These are phyloP conservation scores for Amniataba percoides DNA, from an alignment of 2,797 vertebrate genomes.

Conservation along the genomic window DNA sequence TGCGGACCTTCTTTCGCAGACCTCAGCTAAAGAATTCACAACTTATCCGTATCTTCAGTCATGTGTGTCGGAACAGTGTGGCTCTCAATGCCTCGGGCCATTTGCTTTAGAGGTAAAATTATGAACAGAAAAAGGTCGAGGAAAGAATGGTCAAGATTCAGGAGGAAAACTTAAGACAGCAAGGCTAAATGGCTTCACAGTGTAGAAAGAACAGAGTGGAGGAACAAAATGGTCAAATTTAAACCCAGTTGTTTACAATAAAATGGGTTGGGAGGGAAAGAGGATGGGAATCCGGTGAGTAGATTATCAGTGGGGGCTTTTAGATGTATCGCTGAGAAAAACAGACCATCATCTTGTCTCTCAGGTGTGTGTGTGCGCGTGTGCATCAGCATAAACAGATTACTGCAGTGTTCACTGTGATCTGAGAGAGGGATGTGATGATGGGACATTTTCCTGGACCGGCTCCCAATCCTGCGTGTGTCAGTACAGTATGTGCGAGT, in stretches of 20 bases:
- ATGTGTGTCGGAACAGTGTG: not conserved
- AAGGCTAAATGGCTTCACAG: slow-evolving; percentile 8
- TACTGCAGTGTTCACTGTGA: slow-evolving; percentile 57
- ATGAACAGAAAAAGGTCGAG: not conserved
- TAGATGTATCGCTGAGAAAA: slow-evolving; percentile 62
- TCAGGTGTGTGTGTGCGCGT: slow-evolving; percentile 30
- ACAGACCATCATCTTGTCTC: slow-evolving; percentile 55
- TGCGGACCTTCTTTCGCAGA: not conserved
- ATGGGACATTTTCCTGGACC: slow-evolving; percentile 52
- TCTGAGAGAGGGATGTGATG: slow-evolving; percentile 34
- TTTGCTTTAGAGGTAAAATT: slow-evolving; percentile 1
- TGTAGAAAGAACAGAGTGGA: not conserved
- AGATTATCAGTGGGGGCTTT: slow-evolving; percentile 53
- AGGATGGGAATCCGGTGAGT: slow-evolving; percentile 34
- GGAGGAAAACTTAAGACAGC: not conserved
- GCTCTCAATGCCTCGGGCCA: not conserved
- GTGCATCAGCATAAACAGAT: slow-evolving; percentile 45
- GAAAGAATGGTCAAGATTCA: not conserved
- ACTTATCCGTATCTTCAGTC: not conserved
- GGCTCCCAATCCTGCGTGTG: slow-evolving; percentile 35
- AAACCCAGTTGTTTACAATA: slow-evolving; percentile 3
- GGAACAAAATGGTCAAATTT: not conserved
- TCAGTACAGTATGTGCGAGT: slow-evolving; percentile 1
- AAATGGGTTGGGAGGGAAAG: not conserved
- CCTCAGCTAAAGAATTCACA: not conserved